Base-by-base conservation (phyloP, 2,888 invertebrate genomes). In the Crematogaster levior region DNA sequence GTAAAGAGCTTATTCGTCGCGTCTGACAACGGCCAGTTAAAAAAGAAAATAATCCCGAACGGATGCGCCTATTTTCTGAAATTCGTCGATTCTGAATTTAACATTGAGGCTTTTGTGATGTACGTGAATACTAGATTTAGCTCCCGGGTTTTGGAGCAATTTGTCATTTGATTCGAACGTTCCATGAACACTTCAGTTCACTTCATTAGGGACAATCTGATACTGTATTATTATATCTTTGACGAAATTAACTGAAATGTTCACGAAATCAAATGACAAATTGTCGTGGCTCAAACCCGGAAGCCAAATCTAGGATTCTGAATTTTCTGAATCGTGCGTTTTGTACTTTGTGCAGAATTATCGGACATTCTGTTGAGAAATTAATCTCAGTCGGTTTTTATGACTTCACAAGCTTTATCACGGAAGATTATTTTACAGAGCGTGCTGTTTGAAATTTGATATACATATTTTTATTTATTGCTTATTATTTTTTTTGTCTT, bases 281-380 rank as follows among this genome's bases (percentile, higher is more conserved):
- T n/a, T n/a, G n/a, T n/a, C n/a, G n/a, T n/a, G n/a, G n/a, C n/a
- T n/a, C n/a, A n/a, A n/a, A n/a, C n/a, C n/a, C n/a, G n/a, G n/a
- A n/a, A n/a, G n/a, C n/a, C n/a, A n/a, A n/a, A n/a, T n/a, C n/a
- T n/a, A n/a, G n/a, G n/a, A n/a, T n/a, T n/a, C n/a, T n/a, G n/a
- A n/a, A n/a, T n/a, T n/a, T n/a, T n/a, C n/a, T n/a, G n/a, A n/a
- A n/a, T n/a, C n/a, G 21, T 21, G 2, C 53, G 21, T 53, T 30
- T 30, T 15, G 40, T 68, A 68, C 15, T 37, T 51, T 27, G 27
- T 68, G 21, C 21, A 9, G 12, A 7, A 79, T 79, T 70, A 40
- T 70, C 24, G 53, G 40, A 30, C 9, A 70, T 70, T 7, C 70
- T 18, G 24, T 70, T 56, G 70, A 70, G 24, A 70, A 70, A 30